phyloP scores from a whole-genome alignment of 2,888 invertebrate genomes.

The Apodemia duryi region DNA sequence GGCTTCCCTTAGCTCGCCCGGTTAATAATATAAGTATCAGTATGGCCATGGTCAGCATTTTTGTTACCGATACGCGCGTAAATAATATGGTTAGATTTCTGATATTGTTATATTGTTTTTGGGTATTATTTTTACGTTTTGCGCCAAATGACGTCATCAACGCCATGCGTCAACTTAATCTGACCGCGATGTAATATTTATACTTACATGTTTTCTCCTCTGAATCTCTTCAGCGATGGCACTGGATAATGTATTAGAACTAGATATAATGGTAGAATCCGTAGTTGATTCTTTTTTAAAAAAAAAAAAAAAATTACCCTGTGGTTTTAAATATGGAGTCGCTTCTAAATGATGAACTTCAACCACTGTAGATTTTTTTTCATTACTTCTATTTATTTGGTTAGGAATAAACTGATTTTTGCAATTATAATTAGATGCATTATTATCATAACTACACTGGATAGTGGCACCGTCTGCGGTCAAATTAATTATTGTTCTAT shows the following conservation, averaged over 20 bases:
- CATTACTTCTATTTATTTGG: constrained; percentile 49
- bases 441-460: constrained; percentile 80
- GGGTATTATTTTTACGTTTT: too few relatives aligned
- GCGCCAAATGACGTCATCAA: too few relatives aligned
- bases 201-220: constrained; percentile 59
- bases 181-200: neutral
- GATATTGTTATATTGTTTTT: too few relatives aligned
- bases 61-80: too few relatives aligned
- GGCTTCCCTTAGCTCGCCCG: too few relatives aligned
- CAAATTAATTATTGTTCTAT: constrained; percentile 86
- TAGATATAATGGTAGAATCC: constrained; percentile 58
- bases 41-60: too few relatives aligned
- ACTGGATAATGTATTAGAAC: constrained; percentile 66
- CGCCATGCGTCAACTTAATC: too few relatives aligned
- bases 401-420: constrained; percentile 59
- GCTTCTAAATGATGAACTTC: constrained; percentile 83
- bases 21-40: too few relatives aligned
- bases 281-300: constrained; percentile 46
- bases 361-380: constrained; percentile 84
- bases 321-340: constrained; percentile 51
- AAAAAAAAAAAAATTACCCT: constrained; percentile 52
- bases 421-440: constrained; percentile 45
- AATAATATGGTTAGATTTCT: too few relatives aligned
- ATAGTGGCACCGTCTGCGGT: constrained; percentile 86
- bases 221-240: constrained; percentile 74